These are phyloP conservation scores for Zaprionus taronus DNA, from an alignment of 1,140 invertebrate genomes.

Conservation along the genomic window DNA sequence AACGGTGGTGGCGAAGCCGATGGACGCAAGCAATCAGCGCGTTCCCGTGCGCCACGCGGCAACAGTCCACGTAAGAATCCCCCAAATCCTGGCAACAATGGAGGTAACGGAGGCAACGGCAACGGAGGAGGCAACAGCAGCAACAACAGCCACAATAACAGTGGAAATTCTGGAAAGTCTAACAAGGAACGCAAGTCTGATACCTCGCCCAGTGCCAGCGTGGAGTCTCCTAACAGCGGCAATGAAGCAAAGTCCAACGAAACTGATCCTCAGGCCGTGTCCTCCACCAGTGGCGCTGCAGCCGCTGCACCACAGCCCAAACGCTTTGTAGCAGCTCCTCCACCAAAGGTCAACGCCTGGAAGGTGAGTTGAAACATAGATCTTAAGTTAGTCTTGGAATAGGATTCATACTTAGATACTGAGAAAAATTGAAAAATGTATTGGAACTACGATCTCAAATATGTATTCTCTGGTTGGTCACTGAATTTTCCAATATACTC, in stretches of 20 bases:
- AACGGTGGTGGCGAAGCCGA: slow-evolving; percentile 30
- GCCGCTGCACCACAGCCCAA: slow-evolving; percentile 78
- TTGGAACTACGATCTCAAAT: no score
- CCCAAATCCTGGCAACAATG: slow-evolving; percentile 15
- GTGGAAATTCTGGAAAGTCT: slow-evolving; percentile 34
- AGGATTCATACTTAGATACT: neutral
- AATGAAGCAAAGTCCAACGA: slow-evolving; percentile 69
- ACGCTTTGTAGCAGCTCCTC: slow-evolving; percentile 85
- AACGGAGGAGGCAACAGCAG: neutral
- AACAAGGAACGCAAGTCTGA: slow-evolving; percentile 77
- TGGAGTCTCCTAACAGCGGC: slow-evolving; percentile 70
- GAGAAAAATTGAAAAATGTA: no score
- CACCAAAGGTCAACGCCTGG: slow-evolving; percentile 86
- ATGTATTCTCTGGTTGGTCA: no score
- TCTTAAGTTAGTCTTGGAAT: neutral
- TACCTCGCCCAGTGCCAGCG: slow-evolving; percentile 76
- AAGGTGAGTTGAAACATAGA: slow-evolving; percentile 78
- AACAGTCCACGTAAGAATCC: slow-evolving; percentile 71
- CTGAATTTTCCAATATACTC: neutral
- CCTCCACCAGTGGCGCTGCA: slow-evolving; percentile 29
- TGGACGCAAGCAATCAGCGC: slow-evolving; percentile 56
- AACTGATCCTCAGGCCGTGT: slow-evolving; percentile 43
- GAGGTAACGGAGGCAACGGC: neutral
- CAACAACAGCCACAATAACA: neutral
- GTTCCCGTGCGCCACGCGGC: slow-evolving; percentile 56